Base-by-base conservation (phyloP, 2,113 vertebrate genomes). In the Polypterus senegalus region DNA sequence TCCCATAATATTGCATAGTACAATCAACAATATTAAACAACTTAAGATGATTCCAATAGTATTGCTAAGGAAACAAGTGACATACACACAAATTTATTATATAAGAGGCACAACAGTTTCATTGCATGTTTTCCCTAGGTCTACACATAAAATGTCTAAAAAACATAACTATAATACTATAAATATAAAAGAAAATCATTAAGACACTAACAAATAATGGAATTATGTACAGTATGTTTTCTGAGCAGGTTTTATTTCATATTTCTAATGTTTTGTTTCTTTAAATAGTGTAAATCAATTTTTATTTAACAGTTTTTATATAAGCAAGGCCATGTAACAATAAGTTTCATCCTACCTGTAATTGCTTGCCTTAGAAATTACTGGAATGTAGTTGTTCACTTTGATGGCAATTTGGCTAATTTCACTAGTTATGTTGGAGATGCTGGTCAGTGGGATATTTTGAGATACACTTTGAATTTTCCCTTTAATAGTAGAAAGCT, bases 21-120 rank as follows among this genome's bases (percentile, higher is more conserved):
- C 83, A 46, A 93, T 81, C 67, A 91, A 72, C 54, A 92, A 81
- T 61, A 95, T 79, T 11, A 68, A 7, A 48, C 79, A 87, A 79
- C 85, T 85, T 63, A 92, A 61, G 48, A 68, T 5, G 48, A 79
- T 1, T 54, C 81, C 74, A 43, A 86, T 11, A 0, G n/a, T 65
- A 80, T 76, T 77, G 65, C 91, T 94, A 70, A 7, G 66, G 3
- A 69, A 4, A 11, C 8, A 27, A 27, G 27, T 27, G 27, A 27
- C 27, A 27, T 27, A 27, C 27, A 27, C 27, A 27, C 27, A 27
- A 27, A 27, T 27, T 27, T 27, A 27, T 27, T 27, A 27, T 27
- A 27, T 27, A 27, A 27, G 27, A 27, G 27, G 27, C 27, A 27
- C 27, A 27, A 27, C 27, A 27, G 27, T 27, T 27, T 27, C 27